Evolutionary conservation across 2,113 vertebrate genomes (phyloP), one percentile per base, ranked within the genome.

Genomic region (Dryoscopus gambensis): DNA sequence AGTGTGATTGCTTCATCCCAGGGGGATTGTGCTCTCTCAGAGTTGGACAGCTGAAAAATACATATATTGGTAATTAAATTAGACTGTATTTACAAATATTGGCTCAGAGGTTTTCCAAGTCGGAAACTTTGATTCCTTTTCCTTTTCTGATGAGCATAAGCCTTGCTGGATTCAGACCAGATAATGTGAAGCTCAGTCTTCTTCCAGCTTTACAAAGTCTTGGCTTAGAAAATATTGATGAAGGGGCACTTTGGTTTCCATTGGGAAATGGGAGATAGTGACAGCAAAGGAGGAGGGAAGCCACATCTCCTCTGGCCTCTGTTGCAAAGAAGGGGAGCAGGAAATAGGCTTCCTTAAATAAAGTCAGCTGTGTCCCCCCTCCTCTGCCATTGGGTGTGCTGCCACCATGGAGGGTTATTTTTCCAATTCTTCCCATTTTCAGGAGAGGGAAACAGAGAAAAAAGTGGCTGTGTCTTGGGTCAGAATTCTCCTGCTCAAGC

Each of bases 71-170:
- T 94, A 71, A 90, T 88, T 82, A 85, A 87, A 62, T 82, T 68
- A 76, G 85, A 49, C 28, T 81, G 88, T 44, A 84, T 93, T 94
- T 93, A 87, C 83, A 84, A 74, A 82, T 85, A 94, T 3, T 87
- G 55, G 19, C 53, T 90, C 46, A 71, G 77, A 75, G 44, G n/a
- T 70, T 90, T 84, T 86, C 83, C 83, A 89, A 75, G 63, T 90
- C 14, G 6, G 49, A 64, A 55, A 68, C 83, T 40, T 84, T 76
- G 55, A 81, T 62, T 57, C 21, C 63, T 86, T 71, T 68, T 53
- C 10, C 15, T 81, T 85, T 87, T 46, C 68, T 62, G 40, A 30
- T 39, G 37, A 90, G 21, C 9, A 2, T 65, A 37, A 68, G 68
- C 25, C 47, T 50, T 62, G n/a, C 49, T 78, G 73, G 53, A n/a